These are phyloP conservation scores for Pammene fasciana DNA, from an alignment of 2,888 invertebrate genomes.

Conservation along the genomic window DNA sequence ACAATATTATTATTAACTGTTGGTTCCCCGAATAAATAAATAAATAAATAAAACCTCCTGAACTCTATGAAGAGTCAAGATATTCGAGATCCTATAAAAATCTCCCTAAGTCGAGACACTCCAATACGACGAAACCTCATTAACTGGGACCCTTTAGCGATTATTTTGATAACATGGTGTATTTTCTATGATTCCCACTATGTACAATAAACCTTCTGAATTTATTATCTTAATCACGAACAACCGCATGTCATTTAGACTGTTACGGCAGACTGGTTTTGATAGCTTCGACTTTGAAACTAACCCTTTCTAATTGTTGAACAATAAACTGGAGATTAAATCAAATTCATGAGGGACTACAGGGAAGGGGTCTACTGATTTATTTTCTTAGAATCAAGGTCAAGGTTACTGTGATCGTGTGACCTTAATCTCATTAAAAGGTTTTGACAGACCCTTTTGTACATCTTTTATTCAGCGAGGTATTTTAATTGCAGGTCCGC, in stretches of 20 bases:
- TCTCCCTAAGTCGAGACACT: no score
- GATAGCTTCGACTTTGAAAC: background rate
- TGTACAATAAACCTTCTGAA: no score
- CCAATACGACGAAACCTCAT: no score
- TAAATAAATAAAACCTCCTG: no score
- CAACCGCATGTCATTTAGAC: background rate
- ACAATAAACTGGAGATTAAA: background rate
- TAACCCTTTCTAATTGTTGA: constrained; percentile 20
- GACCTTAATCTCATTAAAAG: constrained; percentile 20
- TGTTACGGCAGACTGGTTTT: background rate
- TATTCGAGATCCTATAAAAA: no score
- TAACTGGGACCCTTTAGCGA: no score
- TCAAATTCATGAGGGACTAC: background rate
- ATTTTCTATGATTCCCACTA: no score
- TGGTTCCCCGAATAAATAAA: no score
- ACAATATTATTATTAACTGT: no score
- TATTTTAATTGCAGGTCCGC: constrained; percentile 23
- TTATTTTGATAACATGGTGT: no score
- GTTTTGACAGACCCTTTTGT: constrained; percentile 17
- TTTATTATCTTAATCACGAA: background rate
- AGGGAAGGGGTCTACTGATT: background rate
- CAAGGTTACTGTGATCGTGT: constrained; percentile 13
- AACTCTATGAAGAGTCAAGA: no score
- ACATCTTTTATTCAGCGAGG: constrained; percentile 23
- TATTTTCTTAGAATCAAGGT: constrained; percentile 6